Evolutionary conservation across 2,797 vertebrate genomes (phyloP), one percentile per base, ranked within the genome.

Genomic region (Bradypodion pumilum): DNA sequence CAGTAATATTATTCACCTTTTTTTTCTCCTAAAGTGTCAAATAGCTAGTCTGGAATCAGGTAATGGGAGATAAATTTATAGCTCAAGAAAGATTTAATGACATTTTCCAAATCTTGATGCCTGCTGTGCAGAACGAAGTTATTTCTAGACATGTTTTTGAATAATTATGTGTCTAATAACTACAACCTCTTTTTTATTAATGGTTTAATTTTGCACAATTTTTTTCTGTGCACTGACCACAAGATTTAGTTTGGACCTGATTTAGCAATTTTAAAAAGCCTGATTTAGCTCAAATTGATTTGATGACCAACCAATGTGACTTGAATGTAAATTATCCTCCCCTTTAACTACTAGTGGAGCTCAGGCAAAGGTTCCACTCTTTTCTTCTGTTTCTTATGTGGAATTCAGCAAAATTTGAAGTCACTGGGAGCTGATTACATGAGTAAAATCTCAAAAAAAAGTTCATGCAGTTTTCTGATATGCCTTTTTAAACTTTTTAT

Each of bases 51-150:
- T 83, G 56, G 74, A 79, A 83, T 80, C 69, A 82, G 69, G 49
- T 74, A 83, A 82, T 86, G 69, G 76, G 70, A 80, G 42, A 86
- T 86, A 83, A 83, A 79, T 83, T 79, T 69, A 76, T 69, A 60
- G 60, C 76, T 25, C 70, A 79, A 78, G 70, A 62, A 85, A 76
- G 73, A 70, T 70, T 85, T 76, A 80, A 75, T 44, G 65, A 37
- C 66, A 76, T 81, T 85, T 85, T 75, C 25, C 59, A 52, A 69
- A 40, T 46, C 52, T 60, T 75, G 19, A 4, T 62, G 40, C n/a
- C n/a, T 44, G 46, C 49, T 75, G n/a, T 81, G 40, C 52, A 69
- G 84, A 80, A 80, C 60, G 74, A 74, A 80, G 52, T 40, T 69
- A 75, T 75, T 81, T 76, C n/a, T 81, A 80, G 4, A 59, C 6